Conservation (phyloP, 2,797 vertebrate genomes). For the Urosaurus nigricauda region DNA sequence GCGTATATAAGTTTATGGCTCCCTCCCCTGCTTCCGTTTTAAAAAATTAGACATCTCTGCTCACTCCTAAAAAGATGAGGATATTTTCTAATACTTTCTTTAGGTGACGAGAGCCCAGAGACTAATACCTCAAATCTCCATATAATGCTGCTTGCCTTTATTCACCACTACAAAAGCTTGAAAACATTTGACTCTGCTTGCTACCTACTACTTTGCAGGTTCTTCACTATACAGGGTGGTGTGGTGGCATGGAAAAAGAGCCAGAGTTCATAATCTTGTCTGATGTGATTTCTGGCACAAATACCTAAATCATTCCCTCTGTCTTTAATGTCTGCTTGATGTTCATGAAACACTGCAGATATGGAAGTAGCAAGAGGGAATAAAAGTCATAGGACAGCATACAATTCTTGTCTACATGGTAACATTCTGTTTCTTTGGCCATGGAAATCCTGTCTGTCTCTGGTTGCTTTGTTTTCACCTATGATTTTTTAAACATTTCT, state of each 20-base stretch:
- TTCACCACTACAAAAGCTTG: not conserved
- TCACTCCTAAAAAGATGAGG: not conserved
- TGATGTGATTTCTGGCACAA: not conserved
- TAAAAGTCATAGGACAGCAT: not conserved
- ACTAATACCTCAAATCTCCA: not conserved
- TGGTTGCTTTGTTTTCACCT: not conserved
- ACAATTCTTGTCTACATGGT: not conserved
- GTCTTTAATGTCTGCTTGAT: not conserved
- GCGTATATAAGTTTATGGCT: no score
- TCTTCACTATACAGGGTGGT: not conserved
- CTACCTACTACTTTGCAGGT: not conserved
- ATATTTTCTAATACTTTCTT: not conserved
- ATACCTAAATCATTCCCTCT: not conserved
- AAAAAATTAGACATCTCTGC: not conserved
- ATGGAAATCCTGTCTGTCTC: not conserved
- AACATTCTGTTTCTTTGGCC: not conserved
- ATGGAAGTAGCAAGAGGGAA: not conserved
- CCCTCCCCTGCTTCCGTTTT: no score
- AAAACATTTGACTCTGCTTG: not conserved
- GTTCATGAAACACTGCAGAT: not conserved
- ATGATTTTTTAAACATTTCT: not conserved
- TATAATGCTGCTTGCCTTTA: not conserved
- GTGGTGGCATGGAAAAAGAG: not conserved
- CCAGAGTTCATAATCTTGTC: not conserved
- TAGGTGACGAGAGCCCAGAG: not conserved